Base-by-base conservation (phyloP, 1,140 invertebrate genomes). In the Hypsibius dujardini region DNA sequence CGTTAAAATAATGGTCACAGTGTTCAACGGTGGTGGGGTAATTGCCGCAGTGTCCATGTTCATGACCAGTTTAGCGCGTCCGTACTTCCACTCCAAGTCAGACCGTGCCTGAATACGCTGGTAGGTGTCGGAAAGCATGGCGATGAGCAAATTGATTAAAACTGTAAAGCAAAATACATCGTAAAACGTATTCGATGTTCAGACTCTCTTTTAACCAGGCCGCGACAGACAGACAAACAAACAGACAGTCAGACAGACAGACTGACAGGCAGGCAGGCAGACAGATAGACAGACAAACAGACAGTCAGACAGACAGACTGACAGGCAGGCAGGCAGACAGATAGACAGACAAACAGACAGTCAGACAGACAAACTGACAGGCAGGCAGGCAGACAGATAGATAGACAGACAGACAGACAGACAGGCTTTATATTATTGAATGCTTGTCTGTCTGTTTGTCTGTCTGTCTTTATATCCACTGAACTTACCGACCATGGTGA, bases 41-140 rank as follows among this genome's bases (percentile, higher is more conserved):
- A 92, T 92, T 56, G 90, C 92, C 2, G 94, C 96, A 77, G 95
- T 86, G 81, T 97, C 95, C 95, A 98, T 98, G 78, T 95, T 95
- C 74, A 94, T 84, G 77, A 99, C 96, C 75, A 99, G 84, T 82
- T 98, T 98, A 60, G 95, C 96, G 75, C 98, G 81, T 47, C 95
- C 95, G 78, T 95, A 99, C 81, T 99, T 99, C 95, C 95, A 99
- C 81, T 99, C 95, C 75, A 95, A 96, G 81, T 99, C 95, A n/a
- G 95, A 98, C 85, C 98, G 95, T 60, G 94, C 92, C 84, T 96
- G 80, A 78, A 98, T 98, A 75, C 94, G 85, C 81, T 97, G 93
- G 81, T 98, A 98, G 75, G 95, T 98, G 84, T 98, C 93, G 77
- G 91, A 94, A 94, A 98, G 97, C 95, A 98, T 97, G 83, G 95